Percentiles rank a stretch among this genome's conserved stretches.
These are phyloP conservation scores for Aspidiotus destructor DNA, from an alignment of 2,888 invertebrate genomes.

Conservation along the genomic window DNA sequence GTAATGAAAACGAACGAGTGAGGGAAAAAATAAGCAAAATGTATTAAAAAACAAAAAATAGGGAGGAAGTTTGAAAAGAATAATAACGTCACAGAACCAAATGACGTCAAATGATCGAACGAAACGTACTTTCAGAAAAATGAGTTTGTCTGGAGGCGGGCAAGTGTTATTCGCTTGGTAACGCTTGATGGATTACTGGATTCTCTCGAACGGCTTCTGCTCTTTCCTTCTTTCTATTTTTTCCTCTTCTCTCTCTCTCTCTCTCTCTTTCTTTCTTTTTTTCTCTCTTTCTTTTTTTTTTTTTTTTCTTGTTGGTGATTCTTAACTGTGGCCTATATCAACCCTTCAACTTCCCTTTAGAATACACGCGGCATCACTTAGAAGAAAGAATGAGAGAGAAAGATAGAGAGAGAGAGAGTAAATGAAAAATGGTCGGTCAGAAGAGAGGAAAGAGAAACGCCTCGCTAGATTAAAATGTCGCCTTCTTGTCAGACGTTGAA, in stretches of 20 bases:
- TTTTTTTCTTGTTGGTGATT: conserved; percentile 6
- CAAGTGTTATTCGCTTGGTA: conserved; percentile 26
- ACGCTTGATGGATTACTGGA: conserved; percentile 31
- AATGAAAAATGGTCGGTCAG: conserved; percentile 31
- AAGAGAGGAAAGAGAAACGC: conserved; percentile 25
- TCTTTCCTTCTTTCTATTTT: not conserved
- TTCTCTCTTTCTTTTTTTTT: not conserved
- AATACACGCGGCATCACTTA: conserved; percentile 7
- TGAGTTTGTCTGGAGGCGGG: conserved; percentile 32
- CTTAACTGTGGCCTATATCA: conserved; percentile 16
- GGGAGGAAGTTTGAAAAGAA: conserved; percentile 6
- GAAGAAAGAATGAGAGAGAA: conserved; percentile 33
- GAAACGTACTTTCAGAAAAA: conserved; percentile 28
- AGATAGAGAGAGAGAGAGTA: conserved; percentile 31
- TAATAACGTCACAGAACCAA: conserved; percentile 26
- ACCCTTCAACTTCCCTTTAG: not conserved
- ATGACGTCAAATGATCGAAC: conserved; percentile 30
- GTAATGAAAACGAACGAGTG: not conserved
- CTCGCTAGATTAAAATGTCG: conserved; percentile 33
- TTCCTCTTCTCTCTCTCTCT: conserved; percentile 5
- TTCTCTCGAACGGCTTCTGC: conserved; percentile 30
- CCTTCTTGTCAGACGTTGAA: conserved; percentile 29
- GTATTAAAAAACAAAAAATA: conserved; percentile 11
- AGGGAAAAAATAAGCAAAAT: not conserved
- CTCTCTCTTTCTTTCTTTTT: not conserved